phyloP scores from a whole-genome alignment of 2,113 vertebrate species.

The Scortum barcoo region DNA sequence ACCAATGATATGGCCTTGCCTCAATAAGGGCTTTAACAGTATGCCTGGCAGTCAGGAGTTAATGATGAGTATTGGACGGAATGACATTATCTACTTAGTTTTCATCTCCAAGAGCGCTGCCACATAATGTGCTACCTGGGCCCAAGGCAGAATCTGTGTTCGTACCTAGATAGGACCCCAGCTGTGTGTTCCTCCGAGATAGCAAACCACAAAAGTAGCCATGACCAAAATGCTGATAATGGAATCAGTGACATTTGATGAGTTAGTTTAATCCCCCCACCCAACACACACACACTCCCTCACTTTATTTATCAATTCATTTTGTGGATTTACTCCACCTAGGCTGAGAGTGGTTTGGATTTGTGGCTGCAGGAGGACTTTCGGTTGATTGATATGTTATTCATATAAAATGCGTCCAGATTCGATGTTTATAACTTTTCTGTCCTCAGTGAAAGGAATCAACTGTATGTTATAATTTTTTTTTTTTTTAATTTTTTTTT shows the following conservation, averaged over 20 bases:
- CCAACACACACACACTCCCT: conserved; percentile 46
- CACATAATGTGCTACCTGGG: conserved; percentile 85
- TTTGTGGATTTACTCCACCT: conserved; percentile 61
- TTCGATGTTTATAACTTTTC: conserved; percentile 43
- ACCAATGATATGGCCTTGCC: conserved; percentile 55
- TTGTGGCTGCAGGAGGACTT: conserved; percentile 48
- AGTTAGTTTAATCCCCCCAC: conserved; percentile 69
- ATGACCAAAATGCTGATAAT: conserved; percentile 75
- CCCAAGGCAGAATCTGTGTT: conserved; percentile 91
- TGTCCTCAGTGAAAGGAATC: not conserved
- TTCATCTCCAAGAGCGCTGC: conserved; percentile 82
- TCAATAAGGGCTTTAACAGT: conserved; percentile 57
- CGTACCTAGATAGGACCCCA: conserved; percentile 87
- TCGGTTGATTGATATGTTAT: conserved; percentile 44
- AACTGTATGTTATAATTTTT: not conserved
- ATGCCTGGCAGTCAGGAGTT: conserved; percentile 73
- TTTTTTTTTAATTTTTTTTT: not conserved
- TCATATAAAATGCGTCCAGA: conserved; percentile 44
- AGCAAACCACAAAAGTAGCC: conserved; percentile 83
- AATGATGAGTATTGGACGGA: conserved; percentile 87
- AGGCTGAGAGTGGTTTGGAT: conserved; percentile 37
- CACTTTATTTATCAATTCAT: conserved; percentile 69
- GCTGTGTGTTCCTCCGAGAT: conserved; percentile 90
- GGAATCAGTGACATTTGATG: conserved; percentile 75
- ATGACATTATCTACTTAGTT: conserved; percentile 84